phyloP scores from a whole-genome alignment of 1,140 invertebrate genomes.

The Macrosteles quadrilineatus region DNA sequence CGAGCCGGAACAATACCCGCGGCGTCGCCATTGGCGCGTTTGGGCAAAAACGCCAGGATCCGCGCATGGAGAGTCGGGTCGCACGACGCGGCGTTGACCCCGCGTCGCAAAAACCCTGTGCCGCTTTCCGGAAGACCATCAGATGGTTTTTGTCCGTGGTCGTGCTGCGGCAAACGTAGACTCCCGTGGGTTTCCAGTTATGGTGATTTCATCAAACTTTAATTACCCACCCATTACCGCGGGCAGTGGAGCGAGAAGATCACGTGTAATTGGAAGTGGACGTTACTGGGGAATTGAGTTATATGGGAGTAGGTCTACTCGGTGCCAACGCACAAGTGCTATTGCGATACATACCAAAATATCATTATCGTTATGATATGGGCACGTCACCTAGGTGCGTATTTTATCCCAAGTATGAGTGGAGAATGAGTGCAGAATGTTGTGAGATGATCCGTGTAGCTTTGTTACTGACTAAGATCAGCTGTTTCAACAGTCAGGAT shows the following conservation, averaged over 20 bases:
- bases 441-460: no score
- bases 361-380: no score
- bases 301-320: no score
- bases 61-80: not conserved
- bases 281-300: no score
- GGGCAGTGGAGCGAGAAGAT: not conserved
- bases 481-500: no score
- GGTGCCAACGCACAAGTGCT: no score
- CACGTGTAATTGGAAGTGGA: not conserved
- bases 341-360: no score
- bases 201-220: constrained; percentile 10
- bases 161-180: not conserved
- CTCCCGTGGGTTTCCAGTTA: not conserved
- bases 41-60: constrained; percentile 23
- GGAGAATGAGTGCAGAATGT: no score
- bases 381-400: no score
- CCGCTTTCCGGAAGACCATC: constrained; percentile 13
- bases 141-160: not conserved
- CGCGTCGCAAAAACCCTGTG: not conserved
- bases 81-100: not conserved
- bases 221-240: constrained; percentile 5
- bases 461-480: no score
- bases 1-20: not conserved
- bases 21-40: constrained; percentile 7
- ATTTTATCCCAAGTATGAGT: no score